A percentile compares a stretch with the other conserved stretches of the same genome.
Conservation (phyloP, 2,888 invertebrate genomes). For the Tenthredo distinguenda region DNA sequence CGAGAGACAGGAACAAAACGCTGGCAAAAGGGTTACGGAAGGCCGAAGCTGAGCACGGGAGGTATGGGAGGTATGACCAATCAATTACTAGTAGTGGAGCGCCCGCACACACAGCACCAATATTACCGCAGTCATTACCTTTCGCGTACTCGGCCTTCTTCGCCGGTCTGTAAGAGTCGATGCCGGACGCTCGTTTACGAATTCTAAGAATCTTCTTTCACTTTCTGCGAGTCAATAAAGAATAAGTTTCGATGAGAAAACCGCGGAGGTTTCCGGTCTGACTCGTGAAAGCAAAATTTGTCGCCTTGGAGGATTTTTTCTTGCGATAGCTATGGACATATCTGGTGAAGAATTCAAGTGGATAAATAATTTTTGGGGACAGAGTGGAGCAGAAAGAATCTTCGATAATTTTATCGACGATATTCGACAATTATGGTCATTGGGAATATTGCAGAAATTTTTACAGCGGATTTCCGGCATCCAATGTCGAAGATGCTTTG, state of each 20-base stretch:
- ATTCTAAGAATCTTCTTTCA: conserved; percentile 57
- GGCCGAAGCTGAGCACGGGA: conserved; percentile 66
- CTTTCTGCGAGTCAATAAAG: background rate
- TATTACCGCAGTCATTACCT: conserved; percentile 76
- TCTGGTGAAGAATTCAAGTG: background rate
- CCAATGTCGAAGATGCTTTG: conserved; percentile 61
- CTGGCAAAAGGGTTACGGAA: conserved; percentile 66
- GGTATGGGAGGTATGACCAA: conserved; percentile 77
- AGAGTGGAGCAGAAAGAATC: background rate
- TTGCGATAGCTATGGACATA: background rate
- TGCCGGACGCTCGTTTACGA: conserved; percentile 70
- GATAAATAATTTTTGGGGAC: background rate
- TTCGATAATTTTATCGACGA: background rate
- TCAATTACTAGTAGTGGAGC: conserved; percentile 78
- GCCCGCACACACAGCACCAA: conserved; percentile 74
- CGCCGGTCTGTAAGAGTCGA: conserved; percentile 44
- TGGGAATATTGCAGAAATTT: background rate
- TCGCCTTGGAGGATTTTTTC: background rate
- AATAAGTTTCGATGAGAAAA: background rate
- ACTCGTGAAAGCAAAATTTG: background rate
- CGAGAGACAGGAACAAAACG: conserved; percentile 48
- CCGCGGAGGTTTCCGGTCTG: background rate
- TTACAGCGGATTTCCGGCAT: background rate
- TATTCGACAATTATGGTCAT: background rate
- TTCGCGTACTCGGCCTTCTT: conserved; percentile 71